phyloP scores from a whole-genome alignment of 2,113 vertebrate species.

The Sphaerodactylus townsendi region DNA sequence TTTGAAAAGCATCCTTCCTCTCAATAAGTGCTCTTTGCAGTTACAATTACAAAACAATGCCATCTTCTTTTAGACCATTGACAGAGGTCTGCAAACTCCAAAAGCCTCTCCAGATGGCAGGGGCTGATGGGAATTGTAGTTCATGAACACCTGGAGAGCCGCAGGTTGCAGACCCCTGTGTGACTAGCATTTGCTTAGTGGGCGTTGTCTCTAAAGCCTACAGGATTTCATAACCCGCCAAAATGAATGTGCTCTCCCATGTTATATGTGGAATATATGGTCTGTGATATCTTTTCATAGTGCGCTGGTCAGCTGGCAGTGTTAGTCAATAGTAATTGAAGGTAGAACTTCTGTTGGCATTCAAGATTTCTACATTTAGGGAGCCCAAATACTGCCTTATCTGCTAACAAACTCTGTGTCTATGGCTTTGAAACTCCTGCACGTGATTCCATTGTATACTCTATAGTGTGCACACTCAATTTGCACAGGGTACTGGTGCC shows the following conservation, averaged over 20 bases:
- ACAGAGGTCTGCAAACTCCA: too few species aligned
- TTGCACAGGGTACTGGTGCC: too few species aligned
- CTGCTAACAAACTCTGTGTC: neutral
- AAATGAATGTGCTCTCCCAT: neutral
- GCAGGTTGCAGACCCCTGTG: too few species aligned
- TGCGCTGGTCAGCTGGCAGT: neutral
- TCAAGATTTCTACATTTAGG: neutral
- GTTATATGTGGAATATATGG: neutral
- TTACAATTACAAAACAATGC: neutral
- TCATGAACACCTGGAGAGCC: too few species aligned
- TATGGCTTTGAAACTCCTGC: neutral
- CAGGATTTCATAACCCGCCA: neutral
- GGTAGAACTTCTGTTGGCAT: neutral
- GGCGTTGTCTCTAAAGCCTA: neutral
- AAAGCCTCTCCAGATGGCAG: too few species aligned
- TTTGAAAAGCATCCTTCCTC: neutral
- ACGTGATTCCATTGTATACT: neutral
- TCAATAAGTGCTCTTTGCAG: neutral
- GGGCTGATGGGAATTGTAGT: too few species aligned
- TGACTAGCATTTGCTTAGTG: neutral
- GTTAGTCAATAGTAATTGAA: neutral
- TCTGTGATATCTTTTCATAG: neutral
- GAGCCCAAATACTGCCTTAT: neutral
- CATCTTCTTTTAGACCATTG: too few species aligned
- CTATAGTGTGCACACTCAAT: too few species aligned